Percentiles rank a stretch among this genome's conserved stretches.
Conservation (phyloP, 92 coral and sea anemone genomes). For the Parazoanthus atlanticus region DNA sequence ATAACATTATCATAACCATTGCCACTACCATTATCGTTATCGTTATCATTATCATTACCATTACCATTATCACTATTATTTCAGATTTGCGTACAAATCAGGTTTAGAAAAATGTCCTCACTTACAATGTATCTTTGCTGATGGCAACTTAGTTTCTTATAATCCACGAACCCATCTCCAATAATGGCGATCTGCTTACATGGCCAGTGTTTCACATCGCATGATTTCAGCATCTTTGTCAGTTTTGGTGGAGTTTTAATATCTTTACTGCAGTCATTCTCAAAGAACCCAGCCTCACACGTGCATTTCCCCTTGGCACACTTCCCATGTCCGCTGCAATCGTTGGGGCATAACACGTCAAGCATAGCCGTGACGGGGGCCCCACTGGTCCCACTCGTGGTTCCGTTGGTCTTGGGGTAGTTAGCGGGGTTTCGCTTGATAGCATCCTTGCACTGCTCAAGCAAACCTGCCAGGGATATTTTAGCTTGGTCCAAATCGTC, state of each 20-base stretch:
- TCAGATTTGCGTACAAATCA: not conserved
- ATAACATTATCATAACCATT: too few relatives aligned
- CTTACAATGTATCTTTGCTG: slow-evolving; percentile 27
- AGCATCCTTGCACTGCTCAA: slow-evolving; percentile 20
- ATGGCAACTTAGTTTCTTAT: slow-evolving; percentile 13
- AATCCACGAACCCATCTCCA: too few relatives aligned
- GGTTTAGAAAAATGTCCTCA: not conserved
- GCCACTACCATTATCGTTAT: too few relatives aligned
- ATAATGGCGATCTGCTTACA: not conserved
- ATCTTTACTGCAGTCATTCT: slow-evolving; percentile 26
- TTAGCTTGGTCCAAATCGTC: slow-evolving; percentile 5
- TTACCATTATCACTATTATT: too few relatives aligned
- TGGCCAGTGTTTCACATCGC: slow-evolving; percentile 21
- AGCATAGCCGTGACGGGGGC: not conserved
- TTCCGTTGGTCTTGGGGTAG: slow-evolving; percentile 31
- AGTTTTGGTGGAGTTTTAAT: slow-evolving; percentile 26
- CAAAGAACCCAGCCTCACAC: slow-evolving; percentile 19
- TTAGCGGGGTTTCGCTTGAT: slow-evolving; percentile 25
- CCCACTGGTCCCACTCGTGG: not conserved
- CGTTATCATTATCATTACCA: too few relatives aligned
- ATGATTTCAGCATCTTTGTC: slow-evolving; percentile 4
- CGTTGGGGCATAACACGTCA: slow-evolving; percentile 24
- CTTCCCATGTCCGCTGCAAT: slow-evolving; percentile 34
- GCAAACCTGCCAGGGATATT: not conserved
- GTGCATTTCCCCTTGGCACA: slow-evolving; percentile 24